A percentile compares a stretch with the other conserved stretches of the same genome.
phyloP scores from a whole-genome alignment of 2,888 invertebrate genomes.

The Melanophora roralis region DNA sequence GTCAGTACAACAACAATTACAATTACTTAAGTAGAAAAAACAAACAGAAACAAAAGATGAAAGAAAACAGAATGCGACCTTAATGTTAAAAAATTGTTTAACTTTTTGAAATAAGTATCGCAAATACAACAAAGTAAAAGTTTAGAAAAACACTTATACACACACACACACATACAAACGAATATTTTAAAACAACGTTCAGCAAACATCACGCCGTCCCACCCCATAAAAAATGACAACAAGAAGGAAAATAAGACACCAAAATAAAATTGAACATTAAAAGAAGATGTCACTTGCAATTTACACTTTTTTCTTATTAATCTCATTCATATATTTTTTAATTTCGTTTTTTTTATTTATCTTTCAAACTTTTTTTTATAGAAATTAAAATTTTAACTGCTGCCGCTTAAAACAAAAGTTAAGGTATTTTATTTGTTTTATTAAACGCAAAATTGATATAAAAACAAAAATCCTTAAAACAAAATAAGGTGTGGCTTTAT shows the following conservation, averaged over 20 bases:
- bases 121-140: too few species aligned
- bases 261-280: not conserved
- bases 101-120: too few species aligned
- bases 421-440: not conserved
- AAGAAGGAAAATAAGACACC: not conserved
- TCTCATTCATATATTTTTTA: not conserved
- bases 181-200: not conserved
- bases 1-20: too few species aligned
- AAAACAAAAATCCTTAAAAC: too few species aligned
- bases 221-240: not conserved
- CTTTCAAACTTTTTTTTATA: not conserved
- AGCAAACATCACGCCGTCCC: not conserved
- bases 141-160: too few species aligned
- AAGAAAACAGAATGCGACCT: too few species aligned
- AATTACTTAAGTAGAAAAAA: too few species aligned
- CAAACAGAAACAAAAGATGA: too few species aligned
- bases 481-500: too few species aligned
- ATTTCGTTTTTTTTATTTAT: not conserved
- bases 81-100: too few species aligned
- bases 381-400: not conserved
- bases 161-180: too few species aligned
- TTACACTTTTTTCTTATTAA: constrained; percentile 9
- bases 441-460: not conserved
- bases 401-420: too few species aligned
- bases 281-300: constrained; percentile 20